Base-by-base conservation (phyloP, 2,113 vertebrate genomes). In the Orcinus orca region DNA sequence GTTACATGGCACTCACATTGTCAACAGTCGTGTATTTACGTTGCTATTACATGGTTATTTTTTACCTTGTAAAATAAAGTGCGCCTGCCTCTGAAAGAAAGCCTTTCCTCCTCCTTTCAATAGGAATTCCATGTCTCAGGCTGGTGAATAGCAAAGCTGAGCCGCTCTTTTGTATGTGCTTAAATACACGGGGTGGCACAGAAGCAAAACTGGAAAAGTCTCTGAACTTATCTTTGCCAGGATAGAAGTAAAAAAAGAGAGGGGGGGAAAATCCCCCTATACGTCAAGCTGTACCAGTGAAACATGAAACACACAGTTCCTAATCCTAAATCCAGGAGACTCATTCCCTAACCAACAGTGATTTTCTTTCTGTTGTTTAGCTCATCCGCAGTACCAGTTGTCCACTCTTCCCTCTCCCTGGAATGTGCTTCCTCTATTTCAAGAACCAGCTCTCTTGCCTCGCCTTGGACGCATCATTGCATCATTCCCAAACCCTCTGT, bases 1-100 rank as follows among this genome's bases (percentile, higher is more conserved):
- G 98, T 98, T 98, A 94, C 94, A 97, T 93, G 96, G 87, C 92
- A 96, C 96, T 98, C 96, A 98, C 98, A 97, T 95, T 98, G 98
- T 98, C 95, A 84, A 97, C 97, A 98, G 97, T 97, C 97, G 70
- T 98, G 84, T 96, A 96, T 98, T 97, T 97, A 96, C 95, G 84
- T 93, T 96, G 97, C 95, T 96, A 96, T 97, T 97, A 90, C 89
- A 87, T 97, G 97, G 97, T 96, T 98, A 98, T 96, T 98, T 98
- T 97, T 97, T 97, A 96, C 93, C 97, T 97, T 97, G 93, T 96
- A 96, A 97, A 93, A 90, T 76, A 79, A 95, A 96, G 0, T 96
- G 92, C 87, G 93, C 84, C 93, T 96, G 95, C 76, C 94, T 93
- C 96, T 96, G 53, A 1, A 58, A 93, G 98, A 97, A 77, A 21